Evolutionary conservation across 2,888 invertebrate genomes (phyloP).

Genomic region (Miltochrista miniata): DNA sequence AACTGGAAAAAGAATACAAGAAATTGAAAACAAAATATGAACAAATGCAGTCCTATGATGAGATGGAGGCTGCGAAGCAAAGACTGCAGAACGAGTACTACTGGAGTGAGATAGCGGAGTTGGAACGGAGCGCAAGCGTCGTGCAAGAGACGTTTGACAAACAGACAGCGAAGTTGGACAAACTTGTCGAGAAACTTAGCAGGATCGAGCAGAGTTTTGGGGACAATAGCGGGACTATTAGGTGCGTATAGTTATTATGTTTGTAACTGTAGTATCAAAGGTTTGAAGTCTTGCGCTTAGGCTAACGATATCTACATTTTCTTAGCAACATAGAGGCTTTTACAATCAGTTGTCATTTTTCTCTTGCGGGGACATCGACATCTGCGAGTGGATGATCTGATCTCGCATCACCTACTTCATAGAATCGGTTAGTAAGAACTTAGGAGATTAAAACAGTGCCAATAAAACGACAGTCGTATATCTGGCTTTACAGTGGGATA

Average conservation of each 20-base stretch:
- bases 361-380: no score
- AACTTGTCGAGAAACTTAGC: constrained; percentile 58
- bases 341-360: no score
- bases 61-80: constrained; percentile 72
- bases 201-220: constrained; percentile 60
- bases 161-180: constrained; percentile 69
- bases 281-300: no score
- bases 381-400: no score
- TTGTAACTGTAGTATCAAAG: no score
- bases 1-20: constrained; percentile 73
- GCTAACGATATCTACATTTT: no score
- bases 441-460: no score
- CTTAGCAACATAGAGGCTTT: no score
- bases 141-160: constrained; percentile 73
- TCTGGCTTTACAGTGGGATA: no score
- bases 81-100: constrained; percentile 83
- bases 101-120: constrained; percentile 74
- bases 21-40: constrained; percentile 82
- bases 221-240: constrained; percentile 62
- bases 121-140: constrained; percentile 54
- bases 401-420: no score
- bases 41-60: constrained; percentile 80
- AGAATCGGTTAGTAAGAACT: no score
- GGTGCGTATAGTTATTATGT: constrained; percentile 5
- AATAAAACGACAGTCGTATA: no score